Base-by-base conservation (phyloP, 2,888 invertebrate species). In the Brenthis daphne region DNA sequence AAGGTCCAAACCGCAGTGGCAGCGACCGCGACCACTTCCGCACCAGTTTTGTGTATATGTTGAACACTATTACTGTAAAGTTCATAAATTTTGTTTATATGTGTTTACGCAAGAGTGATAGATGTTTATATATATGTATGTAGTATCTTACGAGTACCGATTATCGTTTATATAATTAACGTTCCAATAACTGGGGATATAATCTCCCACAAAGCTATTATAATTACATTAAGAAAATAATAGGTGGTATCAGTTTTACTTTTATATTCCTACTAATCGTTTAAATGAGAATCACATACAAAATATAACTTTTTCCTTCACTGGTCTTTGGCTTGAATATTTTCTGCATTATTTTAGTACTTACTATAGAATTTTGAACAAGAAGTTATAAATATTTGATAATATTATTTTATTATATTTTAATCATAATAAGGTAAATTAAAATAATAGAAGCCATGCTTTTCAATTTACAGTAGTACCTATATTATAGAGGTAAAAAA, bases 1-100 rank as follows among this genome's bases (percentile, higher is more conserved):
- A 88, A 87, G 86, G 84, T 81, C 81, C 80, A 81, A 85, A 85
- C 84, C 85, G 83, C 85, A 81, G 82, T 80, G 77, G 80, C 79
- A 81, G 81, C 82, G 81, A 78, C 75, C 73, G 60, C 56, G 74
- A 73, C 73, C 56, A 73, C 82, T 81, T 78, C 75, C 74, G 53
- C 70, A 74, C 74, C 73, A 61, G 74, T 76, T 77, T 75, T 74
- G 78, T 79, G 80, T 79, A 79, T 82, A 80, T 80, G 75, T 78
- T 78, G 70, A 78, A 79, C 80, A 81, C 79, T 79, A 81, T 82
- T 79, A 78, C 79, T 77, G 79, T 76, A 77, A 83, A 81, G 77
- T 82, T 82, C 74, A 76, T 74, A 74, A 29, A 56, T 14, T 51
- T 0, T 43, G 47, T 55, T 12, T 29, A 12, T 24, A 24, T 12